Evolutionary conservation across 2,888 invertebrate species (phyloP).

Genomic region (Cepaea hortensis): DNA sequence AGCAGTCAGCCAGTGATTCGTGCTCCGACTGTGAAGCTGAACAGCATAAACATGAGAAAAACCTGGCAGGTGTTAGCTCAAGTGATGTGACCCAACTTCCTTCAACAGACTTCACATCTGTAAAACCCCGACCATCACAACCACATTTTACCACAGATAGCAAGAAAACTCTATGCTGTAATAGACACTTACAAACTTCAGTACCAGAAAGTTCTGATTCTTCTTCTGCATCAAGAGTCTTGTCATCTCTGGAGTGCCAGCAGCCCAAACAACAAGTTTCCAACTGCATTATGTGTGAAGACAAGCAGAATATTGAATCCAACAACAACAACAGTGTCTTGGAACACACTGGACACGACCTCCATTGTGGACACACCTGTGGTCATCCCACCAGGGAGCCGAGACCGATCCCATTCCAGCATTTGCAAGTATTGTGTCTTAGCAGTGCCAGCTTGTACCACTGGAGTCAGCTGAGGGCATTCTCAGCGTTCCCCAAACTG

Average conservation of each 20-base stretch:
- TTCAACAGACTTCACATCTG: not conserved
- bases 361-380: not conserved
- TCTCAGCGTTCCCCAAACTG: slow-evolving; percentile 63
- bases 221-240: not conserved
- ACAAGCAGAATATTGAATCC: not conserved
- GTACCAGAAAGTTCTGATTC: not conserved
- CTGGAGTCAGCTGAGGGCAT: slow-evolving; percentile 61
- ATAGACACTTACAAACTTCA: not conserved
- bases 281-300: not conserved
- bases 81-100: not conserved
- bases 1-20: slow-evolving; percentile 28
- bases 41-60: slow-evolving; percentile 2
- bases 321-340: slow-evolving; percentile 10
- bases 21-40: slow-evolving; percentile 41
- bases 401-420: slow-evolving; percentile 55
- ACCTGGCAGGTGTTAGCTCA: not conserved
- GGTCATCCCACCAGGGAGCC: not conserved
- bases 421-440: slow-evolving; percentile 63
- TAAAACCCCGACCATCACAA: not conserved
- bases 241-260: not conserved
- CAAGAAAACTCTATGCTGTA: not conserved
- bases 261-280: not conserved
- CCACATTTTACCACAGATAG: not conserved
- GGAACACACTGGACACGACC: not conserved
- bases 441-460: slow-evolving; percentile 65